Conservation (phyloP, 35 echinoderm and acorn worm genomes). For the Lytechinus variegatus region DNA sequence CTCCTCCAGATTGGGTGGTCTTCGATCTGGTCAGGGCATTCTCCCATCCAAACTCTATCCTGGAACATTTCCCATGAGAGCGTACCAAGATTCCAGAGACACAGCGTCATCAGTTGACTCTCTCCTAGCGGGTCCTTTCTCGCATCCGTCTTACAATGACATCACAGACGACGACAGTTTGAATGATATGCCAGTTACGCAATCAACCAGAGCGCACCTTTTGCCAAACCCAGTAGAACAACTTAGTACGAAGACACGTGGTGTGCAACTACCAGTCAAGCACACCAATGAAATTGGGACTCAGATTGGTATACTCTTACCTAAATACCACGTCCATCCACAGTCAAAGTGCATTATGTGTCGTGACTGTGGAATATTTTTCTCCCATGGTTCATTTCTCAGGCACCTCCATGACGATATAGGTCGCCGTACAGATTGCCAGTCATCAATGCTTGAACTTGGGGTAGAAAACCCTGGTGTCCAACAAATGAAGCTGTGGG, state of each 20-base stretch:
- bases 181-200: neutral
- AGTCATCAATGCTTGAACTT: conserved; percentile 59
- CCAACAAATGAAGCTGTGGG: conserved; percentile 56
- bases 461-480: conserved; percentile 58
- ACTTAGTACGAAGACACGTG: neutral
- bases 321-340: conserved; percentile 58
- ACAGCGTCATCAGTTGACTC: conserved; percentile 8
- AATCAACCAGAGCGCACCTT: neutral
- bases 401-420: conserved; percentile 71
- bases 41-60: conserved; percentile 6
- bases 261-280: conserved; percentile 64
- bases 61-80: neutral
- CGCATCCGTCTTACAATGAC: neutral
- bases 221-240: conserved; percentile 33
- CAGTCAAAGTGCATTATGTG: conserved; percentile 81
- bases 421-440: conserved; percentile 62
- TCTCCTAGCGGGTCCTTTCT: neutral
- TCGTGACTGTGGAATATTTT: conserved; percentile 79
- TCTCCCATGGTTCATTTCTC: conserved; percentile 66
- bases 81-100: conserved; percentile 23
- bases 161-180: neutral
- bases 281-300: conserved; percentile 61
- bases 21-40: conserved; percentile 22
- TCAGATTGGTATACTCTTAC: conserved; percentile 62
- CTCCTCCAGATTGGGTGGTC: neutral